Base-by-base conservation (phyloP, 1,140 invertebrate species). In the Drosophila tristis region DNA sequence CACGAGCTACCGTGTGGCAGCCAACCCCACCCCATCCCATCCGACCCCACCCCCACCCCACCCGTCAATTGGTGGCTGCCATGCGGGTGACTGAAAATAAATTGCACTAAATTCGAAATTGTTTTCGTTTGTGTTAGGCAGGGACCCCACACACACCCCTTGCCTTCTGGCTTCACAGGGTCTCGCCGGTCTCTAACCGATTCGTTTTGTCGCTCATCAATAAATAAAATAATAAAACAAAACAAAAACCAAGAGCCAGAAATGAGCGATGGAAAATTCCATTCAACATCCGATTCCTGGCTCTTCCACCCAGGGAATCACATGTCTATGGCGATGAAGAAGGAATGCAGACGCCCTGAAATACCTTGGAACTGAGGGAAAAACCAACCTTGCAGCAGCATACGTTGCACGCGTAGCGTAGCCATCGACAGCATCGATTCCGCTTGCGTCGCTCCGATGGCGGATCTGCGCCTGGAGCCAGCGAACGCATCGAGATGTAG, bases 371-470 rank as follows among this genome's bases (percentile, higher is more conserved):
- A 39, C 35, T 5, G 3, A 13, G 35, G 4, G 35, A 5, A 39
- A 26, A 60, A 81, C 79, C 70, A 75, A 87, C 82, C 82, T 87
- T 89, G 84, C 78, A 82, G 44, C 82, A 87, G 61, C 82, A 87
- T 16, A 73, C 53, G 23, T 79, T 78, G 59, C 71, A 76, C 25
- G 57, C 43, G 16, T 79, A 75, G 2, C 80, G 70, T 15, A 91
- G 51, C 68, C 76, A 84, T 51, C 76, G 80, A 25, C 80, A 84
- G 54, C 74, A 84, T 15, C 81, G 74, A 74, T 86, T 86, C 16
- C 55, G 47, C n/a, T 59, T 58, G 13, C 71, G 80, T 20, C 51
- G 67, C 42, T 76, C 78, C 2, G 74, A 54, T 15, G 72, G 76
- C 11, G 66, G 26, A n/a, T 65, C 53, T 1, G 61, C 31, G 31